A percentile compares a stretch with the other conserved stretches of the same genome.
phyloP scores from a whole-genome alignment of 1,140 invertebrate genomes.

The Sycobia sp. region DNA sequence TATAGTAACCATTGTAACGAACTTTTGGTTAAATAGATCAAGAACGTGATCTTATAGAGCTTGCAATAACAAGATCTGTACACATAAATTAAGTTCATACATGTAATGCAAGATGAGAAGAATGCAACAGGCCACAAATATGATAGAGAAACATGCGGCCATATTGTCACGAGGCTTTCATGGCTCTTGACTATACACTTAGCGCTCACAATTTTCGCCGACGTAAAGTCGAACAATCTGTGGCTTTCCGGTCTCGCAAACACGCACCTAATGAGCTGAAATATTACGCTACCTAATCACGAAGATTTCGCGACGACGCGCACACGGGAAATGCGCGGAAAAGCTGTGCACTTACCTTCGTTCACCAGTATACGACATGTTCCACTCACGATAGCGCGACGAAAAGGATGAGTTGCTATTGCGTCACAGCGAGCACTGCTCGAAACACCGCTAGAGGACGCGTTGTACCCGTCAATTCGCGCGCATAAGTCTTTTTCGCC shows the following conservation, averaged over 20 bases:
- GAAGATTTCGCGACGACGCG: not conserved
- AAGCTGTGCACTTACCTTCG: conserved; percentile 69
- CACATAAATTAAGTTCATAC: too few relatives aligned
- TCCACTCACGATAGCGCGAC: conserved; percentile 72
- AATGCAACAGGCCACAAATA: not conserved
- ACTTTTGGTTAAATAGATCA: too few relatives aligned
- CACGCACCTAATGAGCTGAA: not conserved
- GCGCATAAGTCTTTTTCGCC: not conserved
- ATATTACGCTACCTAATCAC: not conserved
- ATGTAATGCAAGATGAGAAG: not conserved
- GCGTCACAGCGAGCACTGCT: conserved; percentile 39
- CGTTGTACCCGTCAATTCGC: not conserved
- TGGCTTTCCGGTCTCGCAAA: not conserved
- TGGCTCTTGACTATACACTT: not conserved
- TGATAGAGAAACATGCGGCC: not conserved
- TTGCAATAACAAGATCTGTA: too few relatives aligned
- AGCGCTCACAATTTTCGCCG: not conserved
- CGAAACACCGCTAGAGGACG: conserved; percentile 34
- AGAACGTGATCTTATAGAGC: too few relatives aligned
- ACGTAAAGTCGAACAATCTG: not conserved
- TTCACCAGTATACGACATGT: conserved; percentile 77
- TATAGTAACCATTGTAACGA: too few relatives aligned
- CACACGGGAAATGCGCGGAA: not conserved
- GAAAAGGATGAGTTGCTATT: conserved; percentile 68
- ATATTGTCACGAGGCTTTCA: not conserved